Percentiles rank a stretch among this genome's conserved stretches.
Conservation (phyloP, 2,113 vertebrate species). For the Chelonoidis abingdonii region DNA sequence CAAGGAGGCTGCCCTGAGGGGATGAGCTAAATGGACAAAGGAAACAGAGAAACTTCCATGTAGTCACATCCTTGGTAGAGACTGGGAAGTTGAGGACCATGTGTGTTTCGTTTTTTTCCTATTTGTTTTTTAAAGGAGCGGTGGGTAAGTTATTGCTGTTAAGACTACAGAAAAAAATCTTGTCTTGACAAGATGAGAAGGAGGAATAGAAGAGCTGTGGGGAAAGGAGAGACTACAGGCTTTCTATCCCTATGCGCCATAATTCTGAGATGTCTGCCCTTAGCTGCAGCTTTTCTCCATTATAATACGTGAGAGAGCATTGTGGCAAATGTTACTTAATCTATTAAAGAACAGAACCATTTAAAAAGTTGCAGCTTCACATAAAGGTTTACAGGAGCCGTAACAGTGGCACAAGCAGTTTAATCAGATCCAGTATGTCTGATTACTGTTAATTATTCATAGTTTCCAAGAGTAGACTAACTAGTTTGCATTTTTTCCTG, state of each 20-base stretch:
- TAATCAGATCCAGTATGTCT: constrained; percentile 37
- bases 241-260: background rate
- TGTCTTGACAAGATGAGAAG: background rate
- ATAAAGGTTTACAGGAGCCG: constrained; percentile 41
- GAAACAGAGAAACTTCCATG: background rate
- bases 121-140: background rate
- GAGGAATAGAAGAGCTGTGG: background rate
- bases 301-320: background rate
- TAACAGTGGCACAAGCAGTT: constrained; percentile 13
- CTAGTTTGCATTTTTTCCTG: constrained; percentile 54
- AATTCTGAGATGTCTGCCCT: background rate
- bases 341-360: constrained; percentile 15
- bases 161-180: background rate
- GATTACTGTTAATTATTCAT: constrained; percentile 60
- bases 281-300: constrained; percentile 42
- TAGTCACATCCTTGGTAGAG: background rate
- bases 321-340: background rate
- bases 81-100: background rate
- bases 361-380: constrained; percentile 44
- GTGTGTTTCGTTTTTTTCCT: background rate
- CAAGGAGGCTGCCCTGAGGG: background rate
- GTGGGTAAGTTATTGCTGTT: background rate
- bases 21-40: background rate
- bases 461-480: constrained; percentile 49
- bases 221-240: background rate